Evolutionary conservation across 2,797 vertebrate species (phyloP).

Genomic region (Eremophila alpestris): DNA sequence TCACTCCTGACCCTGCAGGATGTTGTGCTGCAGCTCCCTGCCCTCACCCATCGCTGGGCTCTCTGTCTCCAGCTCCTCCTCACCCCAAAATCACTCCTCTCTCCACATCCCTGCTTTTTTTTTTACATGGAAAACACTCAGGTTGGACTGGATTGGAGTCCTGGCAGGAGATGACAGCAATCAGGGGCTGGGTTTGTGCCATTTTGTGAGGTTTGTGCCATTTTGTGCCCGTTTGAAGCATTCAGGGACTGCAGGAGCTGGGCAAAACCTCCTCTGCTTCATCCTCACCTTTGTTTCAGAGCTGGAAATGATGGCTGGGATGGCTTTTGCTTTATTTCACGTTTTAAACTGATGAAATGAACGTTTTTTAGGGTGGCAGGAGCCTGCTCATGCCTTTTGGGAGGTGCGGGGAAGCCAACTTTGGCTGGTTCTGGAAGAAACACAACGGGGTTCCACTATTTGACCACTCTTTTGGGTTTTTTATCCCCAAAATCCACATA

Average conservation of each 20-base stretch:
- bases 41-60: accelerated
- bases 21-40: neutral
- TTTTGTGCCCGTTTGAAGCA: neutral
- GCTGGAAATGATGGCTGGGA: neutral
- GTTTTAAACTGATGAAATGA: neutral
- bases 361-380: neutral
- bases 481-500: too few relatives aligned
- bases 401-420: neutral
- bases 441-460: too few relatives aligned
- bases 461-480: too few relatives aligned
- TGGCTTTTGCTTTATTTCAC: neutral
- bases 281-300: neutral
- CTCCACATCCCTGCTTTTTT: neutral
- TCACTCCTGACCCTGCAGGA: neutral
- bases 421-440: neutral
- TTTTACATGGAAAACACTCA: accelerated
- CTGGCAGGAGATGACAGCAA: accelerated
- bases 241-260: neutral
- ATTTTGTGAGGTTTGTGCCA: neutral
- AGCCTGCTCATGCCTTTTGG: neutral
- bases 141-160: neutral
- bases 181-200: neutral
- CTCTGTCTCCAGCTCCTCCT: neutral
- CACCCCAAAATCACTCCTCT: neutral
- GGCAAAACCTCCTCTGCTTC: accelerated